Conservation (phyloP, 1,140 invertebrate genomes). For the Atta cephalotes region DNA sequence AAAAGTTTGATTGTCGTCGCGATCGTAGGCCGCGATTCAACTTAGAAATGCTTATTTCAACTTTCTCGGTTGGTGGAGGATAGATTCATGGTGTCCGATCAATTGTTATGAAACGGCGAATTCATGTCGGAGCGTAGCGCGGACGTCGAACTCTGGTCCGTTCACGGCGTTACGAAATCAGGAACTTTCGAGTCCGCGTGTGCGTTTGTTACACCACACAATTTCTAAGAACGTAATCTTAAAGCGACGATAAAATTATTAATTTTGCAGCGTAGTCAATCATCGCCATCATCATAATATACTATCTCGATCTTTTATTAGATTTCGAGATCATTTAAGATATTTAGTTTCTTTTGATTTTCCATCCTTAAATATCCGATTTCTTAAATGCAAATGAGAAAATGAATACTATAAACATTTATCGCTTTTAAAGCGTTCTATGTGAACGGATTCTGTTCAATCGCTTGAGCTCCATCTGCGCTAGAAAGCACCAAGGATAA, state of each 20-base stretch:
- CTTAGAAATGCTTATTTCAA: slow-evolving; percentile 14
- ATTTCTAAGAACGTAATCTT: slow-evolving; percentile 61
- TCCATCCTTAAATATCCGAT: background rate
- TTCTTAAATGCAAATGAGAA: slow-evolving; percentile 12
- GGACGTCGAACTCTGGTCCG: slow-evolving; percentile 68
- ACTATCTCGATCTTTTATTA: background rate
- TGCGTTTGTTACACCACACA: slow-evolving; percentile 40
- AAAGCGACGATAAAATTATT: slow-evolving; percentile 34
- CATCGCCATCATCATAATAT: background rate
- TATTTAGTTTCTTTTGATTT: background rate
- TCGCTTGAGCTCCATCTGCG: slow-evolving; percentile 47
- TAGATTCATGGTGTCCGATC: slow-evolving; percentile 66
- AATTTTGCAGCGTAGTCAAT: slow-evolving; percentile 9
- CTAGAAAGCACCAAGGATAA: slow-evolving; percentile 73
- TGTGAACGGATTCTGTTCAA: slow-evolving; percentile 41
- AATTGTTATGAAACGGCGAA: slow-evolving; percentile 69
- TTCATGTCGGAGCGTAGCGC: slow-evolving; percentile 60
- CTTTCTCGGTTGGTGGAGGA: slow-evolving; percentile 60
- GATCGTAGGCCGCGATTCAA: slow-evolving; percentile 19
- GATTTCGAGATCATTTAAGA: background rate
- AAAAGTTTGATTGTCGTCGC: background rate
- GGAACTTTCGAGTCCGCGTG: slow-evolving; percentile 70
- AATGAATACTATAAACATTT: slow-evolving; percentile 28
- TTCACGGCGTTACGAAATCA: slow-evolving; percentile 69
- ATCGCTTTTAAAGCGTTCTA: slow-evolving; percentile 19